Conservation (phyloP, 2,888 invertebrate species). For the Helobdella robusta region DNA sequence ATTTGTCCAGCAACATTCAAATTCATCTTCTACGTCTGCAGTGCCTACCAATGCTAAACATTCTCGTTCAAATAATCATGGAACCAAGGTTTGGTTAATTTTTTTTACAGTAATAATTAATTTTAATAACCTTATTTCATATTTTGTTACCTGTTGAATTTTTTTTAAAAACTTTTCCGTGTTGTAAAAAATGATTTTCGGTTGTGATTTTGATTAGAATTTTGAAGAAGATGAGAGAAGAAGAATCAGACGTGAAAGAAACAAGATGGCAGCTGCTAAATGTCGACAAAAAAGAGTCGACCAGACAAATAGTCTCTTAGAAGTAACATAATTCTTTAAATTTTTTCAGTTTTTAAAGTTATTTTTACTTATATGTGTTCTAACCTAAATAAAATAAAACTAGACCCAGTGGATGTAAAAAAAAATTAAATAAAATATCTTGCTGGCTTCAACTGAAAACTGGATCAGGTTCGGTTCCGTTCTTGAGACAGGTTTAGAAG, state of each 20-base stretch:
- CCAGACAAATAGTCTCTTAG: conserved; percentile 79
- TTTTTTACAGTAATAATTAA: not conserved
- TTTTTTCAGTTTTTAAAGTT: not conserved
- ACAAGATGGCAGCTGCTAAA: conserved; percentile 92
- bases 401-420: not conserved
- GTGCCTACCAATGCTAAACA: too few species aligned
- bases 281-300: conserved; percentile 91
- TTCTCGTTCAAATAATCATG: not conserved
- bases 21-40: not conserved
- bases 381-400: not conserved
- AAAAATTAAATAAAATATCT: not conserved
- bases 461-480: too few species aligned
- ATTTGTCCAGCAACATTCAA: not conserved
- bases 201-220: conserved; percentile 6
- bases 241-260: conserved; percentile 76
- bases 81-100: conserved; percentile 4
- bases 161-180: not conserved
- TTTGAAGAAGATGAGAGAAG: conserved; percentile 81
- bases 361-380: not conserved
- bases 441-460: too few species aligned
- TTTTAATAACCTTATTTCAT: not conserved
- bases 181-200: not conserved
- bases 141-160: not conserved
- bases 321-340: conserved; percentile 52
- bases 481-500: too few species aligned